Evolutionary conservation across 2,797 vertebrate species (phyloP).

Genomic region (Anableps anableps): DNA sequence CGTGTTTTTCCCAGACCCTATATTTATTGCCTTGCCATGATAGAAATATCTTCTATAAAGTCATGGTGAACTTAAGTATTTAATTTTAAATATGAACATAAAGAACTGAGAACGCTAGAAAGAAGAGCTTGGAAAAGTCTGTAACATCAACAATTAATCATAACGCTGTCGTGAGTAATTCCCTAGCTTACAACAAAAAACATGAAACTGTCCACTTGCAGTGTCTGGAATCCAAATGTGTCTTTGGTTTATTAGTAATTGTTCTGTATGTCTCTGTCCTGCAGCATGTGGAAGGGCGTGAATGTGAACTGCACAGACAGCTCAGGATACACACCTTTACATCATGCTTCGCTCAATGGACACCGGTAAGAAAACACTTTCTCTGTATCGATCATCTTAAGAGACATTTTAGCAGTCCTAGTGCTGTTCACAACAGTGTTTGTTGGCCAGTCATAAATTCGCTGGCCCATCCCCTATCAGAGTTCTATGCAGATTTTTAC

Average conservation of each 20-base stretch:
- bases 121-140: background rate
- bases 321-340: conserved; percentile 95
- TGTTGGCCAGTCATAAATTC: background rate
- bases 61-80: background rate
- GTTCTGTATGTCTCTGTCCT: conserved; percentile 36
- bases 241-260: conserved; percentile 9
- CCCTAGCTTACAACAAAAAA: background rate
- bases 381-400: background rate
- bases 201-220: background rate
- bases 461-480: too few species aligned
- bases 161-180: background rate
- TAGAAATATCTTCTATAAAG: background rate
- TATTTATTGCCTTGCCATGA: background rate
- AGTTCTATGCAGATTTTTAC: too few species aligned
- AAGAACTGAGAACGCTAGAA: background rate
- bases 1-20: background rate
- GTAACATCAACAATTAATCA: background rate
- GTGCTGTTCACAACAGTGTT: background rate
- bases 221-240: background rate
- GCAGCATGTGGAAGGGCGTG: conserved; percentile 96
- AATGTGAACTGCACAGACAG: conserved; percentile 97
- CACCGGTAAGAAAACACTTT: conserved; percentile 85
- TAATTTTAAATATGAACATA: background rate
- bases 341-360: conserved; percentile 95
- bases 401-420: background rate